phyloP scores from a whole-genome alignment of 1,140 invertebrate species.

The Theocolax elegans region DNA sequence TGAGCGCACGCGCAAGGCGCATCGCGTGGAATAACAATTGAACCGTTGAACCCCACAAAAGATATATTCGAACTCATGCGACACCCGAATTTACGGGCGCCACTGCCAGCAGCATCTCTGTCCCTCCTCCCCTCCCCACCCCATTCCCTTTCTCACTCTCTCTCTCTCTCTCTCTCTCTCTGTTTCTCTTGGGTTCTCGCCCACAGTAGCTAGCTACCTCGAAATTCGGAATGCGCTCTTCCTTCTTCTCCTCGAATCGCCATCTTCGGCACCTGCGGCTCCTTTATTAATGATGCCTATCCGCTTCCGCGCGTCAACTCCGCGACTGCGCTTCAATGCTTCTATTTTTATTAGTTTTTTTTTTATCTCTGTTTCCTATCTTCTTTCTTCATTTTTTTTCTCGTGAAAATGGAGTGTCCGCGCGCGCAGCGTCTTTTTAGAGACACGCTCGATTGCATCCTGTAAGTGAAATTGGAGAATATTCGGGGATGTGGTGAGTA shows the following conservation, averaged over 20 bases:
- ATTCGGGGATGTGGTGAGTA: too few relatives aligned
- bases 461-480: too few relatives aligned
- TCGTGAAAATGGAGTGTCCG: background rate
- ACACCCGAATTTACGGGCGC: conserved; percentile 31
- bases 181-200: too few relatives aligned
- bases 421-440: background rate
- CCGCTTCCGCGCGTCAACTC: background rate
- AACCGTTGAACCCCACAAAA: conserved; percentile 34
- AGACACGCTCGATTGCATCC: background rate
- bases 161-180: background rate
- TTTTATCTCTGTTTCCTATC: too few relatives aligned
- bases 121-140: conserved; percentile 8
- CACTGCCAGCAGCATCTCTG: background rate
- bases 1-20: conserved; percentile 24
- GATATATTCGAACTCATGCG: conserved; percentile 42
- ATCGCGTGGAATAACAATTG: conserved; percentile 41
- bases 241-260: conserved; percentile 6
- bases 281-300: conserved; percentile 28
- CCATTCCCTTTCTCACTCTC: too few relatives aligned
- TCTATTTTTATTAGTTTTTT: too few relatives aligned
- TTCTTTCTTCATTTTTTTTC: background rate
- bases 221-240: too few relatives aligned
- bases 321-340: too few relatives aligned
- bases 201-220: too few relatives aligned
- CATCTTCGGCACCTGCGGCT: conserved; percentile 28